These are phyloP conservation scores for Lissonota sp. DNA, from an alignment of 2,888 invertebrate genomes.

Conservation along the genomic window DNA sequence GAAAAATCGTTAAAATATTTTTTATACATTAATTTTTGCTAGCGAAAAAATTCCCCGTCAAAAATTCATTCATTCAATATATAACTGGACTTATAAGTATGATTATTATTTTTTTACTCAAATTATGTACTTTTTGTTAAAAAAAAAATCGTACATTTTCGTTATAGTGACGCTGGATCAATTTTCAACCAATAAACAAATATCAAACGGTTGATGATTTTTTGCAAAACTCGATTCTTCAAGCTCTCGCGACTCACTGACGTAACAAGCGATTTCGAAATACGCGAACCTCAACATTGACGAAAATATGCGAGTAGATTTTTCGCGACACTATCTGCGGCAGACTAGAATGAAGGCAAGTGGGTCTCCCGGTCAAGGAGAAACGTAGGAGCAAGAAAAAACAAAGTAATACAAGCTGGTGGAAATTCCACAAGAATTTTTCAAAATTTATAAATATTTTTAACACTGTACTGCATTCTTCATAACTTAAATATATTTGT, in stretches of 20 bases:
- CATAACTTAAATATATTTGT: background rate
- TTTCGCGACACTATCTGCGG: background rate
- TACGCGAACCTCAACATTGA: background rate
- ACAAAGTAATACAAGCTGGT: background rate
- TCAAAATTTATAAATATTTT: background rate
- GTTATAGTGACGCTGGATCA: no score
- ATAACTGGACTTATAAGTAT: no score
- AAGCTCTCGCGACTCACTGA: conserved; percentile 32
- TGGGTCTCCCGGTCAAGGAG: conserved; percentile 58
- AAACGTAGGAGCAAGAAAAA: background rate
- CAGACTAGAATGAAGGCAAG: conserved; percentile 19
- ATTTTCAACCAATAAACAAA: conserved; percentile 16
- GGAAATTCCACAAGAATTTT: background rate
- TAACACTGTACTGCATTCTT: no score
- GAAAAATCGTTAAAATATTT: no score
- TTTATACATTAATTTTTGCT: no score
- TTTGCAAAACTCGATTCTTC: background rate
- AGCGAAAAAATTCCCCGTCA: no score
- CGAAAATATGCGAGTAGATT: conserved; percentile 47
- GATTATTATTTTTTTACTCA: no score
- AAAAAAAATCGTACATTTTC: no score
- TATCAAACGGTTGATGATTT: conserved; percentile 6
- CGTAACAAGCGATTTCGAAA: conserved; percentile 52
- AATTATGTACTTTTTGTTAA: no score
- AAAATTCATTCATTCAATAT: no score